A percentile compares a stretch with the other conserved stretches of the same genome.
These are phyloP conservation scores for Pseudomyrmex sp. DNA, from an alignment of 1,140 invertebrate species.

Conservation along the genomic window DNA sequence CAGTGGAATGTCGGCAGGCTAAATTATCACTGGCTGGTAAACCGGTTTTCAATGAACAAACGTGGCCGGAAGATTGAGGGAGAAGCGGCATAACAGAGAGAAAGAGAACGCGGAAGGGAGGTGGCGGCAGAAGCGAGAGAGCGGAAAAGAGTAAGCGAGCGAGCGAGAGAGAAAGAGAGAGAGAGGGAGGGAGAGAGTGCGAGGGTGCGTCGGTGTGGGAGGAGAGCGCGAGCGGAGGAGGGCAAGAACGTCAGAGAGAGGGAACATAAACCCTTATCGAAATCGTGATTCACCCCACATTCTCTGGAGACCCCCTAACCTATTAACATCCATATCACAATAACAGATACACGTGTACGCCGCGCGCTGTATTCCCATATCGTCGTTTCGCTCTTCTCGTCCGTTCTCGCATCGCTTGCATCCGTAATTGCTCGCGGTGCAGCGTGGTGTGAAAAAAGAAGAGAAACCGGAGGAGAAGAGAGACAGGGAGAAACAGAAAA, in stretches of 20 bases:
- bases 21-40: not conserved
- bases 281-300: conserved; percentile 82
- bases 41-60: conserved; percentile 74
- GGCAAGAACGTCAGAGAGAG: conserved; percentile 46
- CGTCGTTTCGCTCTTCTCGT: conserved; percentile 25
- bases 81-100: conserved; percentile 65
- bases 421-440: conserved; percentile 61
- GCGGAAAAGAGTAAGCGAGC: conserved; percentile 30
- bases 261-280: conserved; percentile 82
- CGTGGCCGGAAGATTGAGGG: conserved; percentile 63
- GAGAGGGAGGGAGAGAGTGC: conserved; percentile 30
- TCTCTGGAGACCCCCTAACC: conserved; percentile 83
- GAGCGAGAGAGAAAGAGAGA: conserved; percentile 37
- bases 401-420: conserved; percentile 57
- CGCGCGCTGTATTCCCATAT: conserved; percentile 62
- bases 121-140: conserved; percentile 10
- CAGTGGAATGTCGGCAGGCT: no score
- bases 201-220: conserved; percentile 25
- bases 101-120: conserved; percentile 52
- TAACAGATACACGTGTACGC: conserved; percentile 81
- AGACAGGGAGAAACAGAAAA: conserved; percentile 21
- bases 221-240: conserved; percentile 35
- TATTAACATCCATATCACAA: conserved; percentile 84
- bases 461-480: not conserved
- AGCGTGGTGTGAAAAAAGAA: conserved; percentile 32